Evolutionary conservation across 2,113 vertebrate species (phyloP), one percentile per base, ranked within the genome.

Genomic region (Tetraodon nigroviridis): DNA sequence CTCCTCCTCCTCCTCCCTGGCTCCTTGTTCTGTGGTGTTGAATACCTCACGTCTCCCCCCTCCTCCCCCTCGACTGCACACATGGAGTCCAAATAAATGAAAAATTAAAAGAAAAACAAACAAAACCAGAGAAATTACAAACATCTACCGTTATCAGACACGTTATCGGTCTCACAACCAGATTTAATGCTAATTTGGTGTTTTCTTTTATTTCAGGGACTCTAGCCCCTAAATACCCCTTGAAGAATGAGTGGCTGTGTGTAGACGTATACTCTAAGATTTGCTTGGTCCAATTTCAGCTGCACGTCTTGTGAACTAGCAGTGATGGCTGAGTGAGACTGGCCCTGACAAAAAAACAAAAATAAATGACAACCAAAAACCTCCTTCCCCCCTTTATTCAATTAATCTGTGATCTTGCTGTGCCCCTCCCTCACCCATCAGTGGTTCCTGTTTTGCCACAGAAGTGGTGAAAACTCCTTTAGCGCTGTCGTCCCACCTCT

Each of bases 251-350:
- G 60, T 76, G 48, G 67, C 67, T 69, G 46, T 78, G 51, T 64
- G 13, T 76, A 46, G 14, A 45, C 17, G 17, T 59, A 63, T 60
- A 63, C 47, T 64, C 47, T 70, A 77, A 79, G 16, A 72, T 81
- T 81, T 84, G 86, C 82, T 83, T 86, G 86, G 71, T 81, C 79
- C 75, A 67, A 75, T 56, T 80, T 73, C 78, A 67, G 68, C 79
- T 80, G 69, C 83, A 86, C 79, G 86, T 83, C 74, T 82, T 74
- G 83, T 85, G 78, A 82, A 78, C 52, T 75, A 76, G 81, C 85
- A 86, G 71, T 87, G 83, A 87, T 88, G 87, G 87, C 79, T 85
- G 89, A 88, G 80, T 76, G 90, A 88, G 88, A 86, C 76, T 78
- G 81, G 81, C 77, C 74, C 55, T 16, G 44, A 55, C 46, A 40